phyloP scores from a whole-genome alignment of 2,113 vertebrate genomes.

The Bufo bufo region DNA sequence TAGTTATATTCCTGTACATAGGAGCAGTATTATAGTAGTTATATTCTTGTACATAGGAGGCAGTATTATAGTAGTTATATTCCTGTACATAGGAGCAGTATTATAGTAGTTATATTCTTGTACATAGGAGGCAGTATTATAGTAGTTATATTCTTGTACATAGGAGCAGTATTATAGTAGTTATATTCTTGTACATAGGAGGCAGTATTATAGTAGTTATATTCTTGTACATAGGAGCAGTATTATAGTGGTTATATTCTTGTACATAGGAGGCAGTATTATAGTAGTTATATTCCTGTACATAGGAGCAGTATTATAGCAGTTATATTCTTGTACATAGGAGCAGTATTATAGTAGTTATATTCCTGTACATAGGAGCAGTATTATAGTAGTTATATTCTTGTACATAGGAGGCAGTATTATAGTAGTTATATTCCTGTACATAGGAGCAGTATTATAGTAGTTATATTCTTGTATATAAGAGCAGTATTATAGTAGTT shows the following conservation, averaged over 20 bases:
- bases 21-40: too few relatives aligned
- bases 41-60: background rate
- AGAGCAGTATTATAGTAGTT: background rate
- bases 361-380: background rate
- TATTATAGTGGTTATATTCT: constrained; percentile 6
- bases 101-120: constrained; percentile 9
- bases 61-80: background rate
- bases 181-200: background rate
- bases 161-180: background rate
- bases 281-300: background rate
- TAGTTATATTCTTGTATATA: background rate
- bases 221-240: background rate
- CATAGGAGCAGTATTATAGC: background rate
- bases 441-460: background rate
- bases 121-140: background rate
- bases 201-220: background rate
- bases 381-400: constrained; percentile 6
- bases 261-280: background rate
- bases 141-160: background rate
- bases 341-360: background rate
- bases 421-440: background rate
- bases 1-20: background rate
- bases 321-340: background rate
- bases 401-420: background rate
- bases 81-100: background rate